Evolutionary conservation across 2,797 vertebrate genomes (phyloP).

Genomic region (Melanotaenia trifasciata): DNA sequence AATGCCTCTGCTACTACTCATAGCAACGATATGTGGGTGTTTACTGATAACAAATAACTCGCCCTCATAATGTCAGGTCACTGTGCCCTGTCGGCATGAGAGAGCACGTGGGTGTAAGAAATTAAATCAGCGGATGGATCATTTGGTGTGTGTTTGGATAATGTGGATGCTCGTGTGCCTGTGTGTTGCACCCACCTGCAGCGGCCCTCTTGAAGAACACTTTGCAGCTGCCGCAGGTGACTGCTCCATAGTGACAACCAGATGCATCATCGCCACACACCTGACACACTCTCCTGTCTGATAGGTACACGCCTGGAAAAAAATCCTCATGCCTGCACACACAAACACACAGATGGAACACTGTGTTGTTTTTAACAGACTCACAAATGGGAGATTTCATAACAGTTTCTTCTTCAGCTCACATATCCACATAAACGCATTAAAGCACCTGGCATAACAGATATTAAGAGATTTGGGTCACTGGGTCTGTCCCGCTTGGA

Average conservation of each 20-base stretch:
- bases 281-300: conserved; percentile 92
- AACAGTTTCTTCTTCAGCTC: neutral
- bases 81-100: conserved; percentile 55
- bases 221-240: conserved; percentile 97
- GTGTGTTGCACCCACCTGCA: conserved; percentile 84
- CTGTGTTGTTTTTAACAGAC: neutral
- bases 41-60: conserved; percentile 65
- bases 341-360: conserved; percentile 6
- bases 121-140: conserved; percentile 56
- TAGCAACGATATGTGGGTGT: conserved; percentile 69
- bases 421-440: neutral
- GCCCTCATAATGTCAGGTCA: conserved; percentile 67
- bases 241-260: conserved; percentile 96
- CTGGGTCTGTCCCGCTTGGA: neutral
- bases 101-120: conserved; percentile 62
- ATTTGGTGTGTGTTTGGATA: conserved; percentile 20
- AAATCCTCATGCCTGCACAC: conserved; percentile 85
- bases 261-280: conserved; percentile 96
- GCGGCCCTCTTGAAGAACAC: conserved; percentile 97
- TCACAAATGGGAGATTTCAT: conserved; percentile 2
- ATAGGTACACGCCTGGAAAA: conserved; percentile 90
- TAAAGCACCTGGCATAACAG: conserved; percentile 1
- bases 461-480: conserved; percentile 10
- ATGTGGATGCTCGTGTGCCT: conserved; percentile 13
- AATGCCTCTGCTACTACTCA: conserved; percentile 43